Evolutionary conservation across 2,888 invertebrate species (phyloP), one percentile per base, ranked within the genome.

Genomic region (Trilocha varians): DNA sequence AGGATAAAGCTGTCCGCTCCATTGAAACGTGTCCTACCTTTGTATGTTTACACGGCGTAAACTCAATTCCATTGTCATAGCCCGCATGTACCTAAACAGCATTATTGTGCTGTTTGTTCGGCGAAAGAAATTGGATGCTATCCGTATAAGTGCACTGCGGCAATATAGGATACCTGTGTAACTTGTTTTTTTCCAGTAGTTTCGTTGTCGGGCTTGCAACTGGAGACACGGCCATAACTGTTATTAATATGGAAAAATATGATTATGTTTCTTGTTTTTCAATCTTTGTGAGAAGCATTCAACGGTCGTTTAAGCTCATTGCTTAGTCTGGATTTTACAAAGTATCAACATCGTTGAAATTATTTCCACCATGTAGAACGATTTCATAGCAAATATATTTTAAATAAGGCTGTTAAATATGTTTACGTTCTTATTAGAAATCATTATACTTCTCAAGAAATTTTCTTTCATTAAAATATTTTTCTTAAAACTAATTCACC

Each of bases 41-140:
- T 45, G 40, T 39, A 25, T 6, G 25, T 11, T 25, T 25, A 25
- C 11, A 25, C 3, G 25, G 39, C 42, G 38, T 57, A 57, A 65
- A 59, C 56, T 56, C 57, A 49, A 53, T 51, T 59, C 59, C 58
- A 72, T 72, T 71, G 75, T 71, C 65, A 67, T 68, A 66, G 57
- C 59, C 55, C 62, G 66, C 70, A 57, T 66, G 62, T 55, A 59
- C 60, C 63, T 65, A 18, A 6, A 18, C 18, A 18, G 8, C 18
- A 64, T 66, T 46, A 42, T 58, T 60, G 64, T 65, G 63, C 62
- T 70, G 67, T 72, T 73, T 71, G 65, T 66, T 60, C 60, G 65
- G 50, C 59, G 55, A 67, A 70, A 72, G 69, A 70, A 76, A 76
- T 78, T 72, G 64, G 66, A 75, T 67, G 66, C 60, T 60, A 49